Percentiles rank a stretch among this genome's conserved stretches.
Evolutionary conservation across 2,113 vertebrate genomes (phyloP).

Genomic region (Lagenorhynchus albirostris): DNA sequence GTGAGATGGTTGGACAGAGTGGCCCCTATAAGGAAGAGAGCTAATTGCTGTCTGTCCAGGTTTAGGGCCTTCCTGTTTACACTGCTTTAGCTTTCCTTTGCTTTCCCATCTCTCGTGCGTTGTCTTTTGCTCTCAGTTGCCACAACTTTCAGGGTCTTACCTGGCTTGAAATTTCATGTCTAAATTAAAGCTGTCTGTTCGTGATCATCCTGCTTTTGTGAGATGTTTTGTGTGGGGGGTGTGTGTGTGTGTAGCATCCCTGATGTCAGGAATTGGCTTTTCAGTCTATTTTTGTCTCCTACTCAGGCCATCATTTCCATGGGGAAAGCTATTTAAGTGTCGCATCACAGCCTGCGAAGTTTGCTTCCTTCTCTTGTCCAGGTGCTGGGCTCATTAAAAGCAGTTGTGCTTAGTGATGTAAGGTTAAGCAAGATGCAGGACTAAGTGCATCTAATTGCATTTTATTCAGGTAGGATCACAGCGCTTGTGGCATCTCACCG

Average conservation of each 20-base stretch:
- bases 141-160: not conserved
- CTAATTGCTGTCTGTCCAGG: too few species aligned
- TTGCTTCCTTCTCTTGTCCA: not conserved
- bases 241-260: not conserved
- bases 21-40: not conserved
- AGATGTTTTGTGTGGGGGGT: not conserved
- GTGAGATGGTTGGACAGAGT: not conserved
- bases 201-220: not conserved
- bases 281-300: constrained; percentile 63
- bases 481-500: not conserved
- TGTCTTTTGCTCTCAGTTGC: not conserved
- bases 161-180: not conserved
- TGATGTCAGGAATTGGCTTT: constrained; percentile 56
- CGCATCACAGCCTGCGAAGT: not conserved
- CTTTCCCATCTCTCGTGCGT: not conserved
- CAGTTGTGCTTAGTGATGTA: constrained; percentile 30
- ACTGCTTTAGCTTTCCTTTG: not conserved
- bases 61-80: not conserved
- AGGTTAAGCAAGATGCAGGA: constrained; percentile 15
- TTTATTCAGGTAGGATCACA: constrained; percentile 23
- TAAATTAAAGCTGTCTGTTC: not conserved
- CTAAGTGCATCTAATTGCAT: constrained; percentile 28
- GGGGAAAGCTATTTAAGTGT: constrained; percentile 47
- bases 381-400: constrained; percentile 35
- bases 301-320: constrained; percentile 40